Conservation (phyloP, 1,140 invertebrate species). For the Pseudomyrmex cubaensis region DNA sequence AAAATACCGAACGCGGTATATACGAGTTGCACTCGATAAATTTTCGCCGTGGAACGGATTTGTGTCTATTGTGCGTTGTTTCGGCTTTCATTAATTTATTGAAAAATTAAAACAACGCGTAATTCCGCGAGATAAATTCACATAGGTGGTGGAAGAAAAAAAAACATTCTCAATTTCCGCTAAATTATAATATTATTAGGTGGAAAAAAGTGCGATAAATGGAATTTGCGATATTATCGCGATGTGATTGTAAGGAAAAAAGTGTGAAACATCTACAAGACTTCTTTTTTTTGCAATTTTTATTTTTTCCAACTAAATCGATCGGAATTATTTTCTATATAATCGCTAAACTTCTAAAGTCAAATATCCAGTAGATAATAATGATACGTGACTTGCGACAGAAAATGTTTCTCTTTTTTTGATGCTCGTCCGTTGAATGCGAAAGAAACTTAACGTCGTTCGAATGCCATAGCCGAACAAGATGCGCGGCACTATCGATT, state of each 20-base stretch:
- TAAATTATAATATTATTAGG: slow-evolving; percentile 21
- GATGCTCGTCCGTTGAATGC: background rate
- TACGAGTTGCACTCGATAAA: background rate
- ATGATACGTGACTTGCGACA: background rate
- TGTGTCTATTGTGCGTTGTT: slow-evolving; percentile 33
- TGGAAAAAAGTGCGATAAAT: slow-evolving; percentile 39
- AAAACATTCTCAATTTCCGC: slow-evolving; percentile 27
- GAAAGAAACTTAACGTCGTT: slow-evolving; percentile 11
- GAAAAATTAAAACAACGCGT: slow-evolving; percentile 40
- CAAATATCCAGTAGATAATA: slow-evolving; percentile 4
- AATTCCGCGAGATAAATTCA: slow-evolving; percentile 31
- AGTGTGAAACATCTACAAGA: background rate
- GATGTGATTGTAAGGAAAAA: slow-evolving; percentile 29
- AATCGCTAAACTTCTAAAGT: too few relatives aligned
- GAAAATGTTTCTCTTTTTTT: background rate
- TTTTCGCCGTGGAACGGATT: slow-evolving; percentile 32
- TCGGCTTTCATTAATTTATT: slow-evolving; percentile 46
- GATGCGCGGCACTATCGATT: slow-evolving; percentile 35
- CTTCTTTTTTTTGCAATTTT: background rate
- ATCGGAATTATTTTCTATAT: background rate
- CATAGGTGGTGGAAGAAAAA: background rate
- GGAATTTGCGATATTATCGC: slow-evolving; percentile 27
- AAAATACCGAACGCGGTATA: slow-evolving; percentile 2
- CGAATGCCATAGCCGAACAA: slow-evolving; percentile 2
- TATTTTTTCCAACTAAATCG: slow-evolving; percentile 15